Evolutionary conservation across 2,113 vertebrate genomes (phyloP).

Genomic region (Gavialis gangeticus): DNA sequence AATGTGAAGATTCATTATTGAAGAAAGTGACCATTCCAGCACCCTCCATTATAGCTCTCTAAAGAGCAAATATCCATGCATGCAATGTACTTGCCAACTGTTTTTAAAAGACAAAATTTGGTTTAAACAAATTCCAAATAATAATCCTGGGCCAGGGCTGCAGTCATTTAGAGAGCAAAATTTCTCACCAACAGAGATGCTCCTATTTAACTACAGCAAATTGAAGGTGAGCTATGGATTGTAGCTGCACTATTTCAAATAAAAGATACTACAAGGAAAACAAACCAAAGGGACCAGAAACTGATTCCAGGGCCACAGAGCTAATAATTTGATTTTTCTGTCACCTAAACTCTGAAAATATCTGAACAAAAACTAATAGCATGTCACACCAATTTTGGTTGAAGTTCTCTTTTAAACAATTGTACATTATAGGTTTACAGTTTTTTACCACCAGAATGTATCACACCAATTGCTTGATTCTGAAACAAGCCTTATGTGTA

Average conservation of each 20-base stretch:
- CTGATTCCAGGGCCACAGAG: background rate
- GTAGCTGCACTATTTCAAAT: slow-evolving; percentile 24
- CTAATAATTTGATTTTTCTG: slow-evolving; percentile 38
- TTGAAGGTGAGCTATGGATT: slow-evolving; percentile 14
- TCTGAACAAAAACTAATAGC: slow-evolving; percentile 42
- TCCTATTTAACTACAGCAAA: slow-evolving; percentile 34
- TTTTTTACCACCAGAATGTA: slow-evolving; percentile 49
- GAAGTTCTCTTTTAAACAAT: slow-evolving; percentile 57
- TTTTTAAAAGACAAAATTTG: background rate
- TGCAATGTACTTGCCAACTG: fast-evolving
- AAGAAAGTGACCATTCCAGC: background rate
- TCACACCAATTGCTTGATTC: slow-evolving; percentile 15
- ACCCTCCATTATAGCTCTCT: background rate
- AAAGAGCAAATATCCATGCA: background rate
- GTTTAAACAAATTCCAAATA: background rate
- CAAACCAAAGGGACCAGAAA: slow-evolving; percentile 28
- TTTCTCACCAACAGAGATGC: slow-evolving; percentile 37
- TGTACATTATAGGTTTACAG: slow-evolving; percentile 23
- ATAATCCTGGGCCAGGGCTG: background rate
- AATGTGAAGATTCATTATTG: background rate
- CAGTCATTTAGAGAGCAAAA: slow-evolving; percentile 20
- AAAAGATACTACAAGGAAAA: slow-evolving; percentile 4
- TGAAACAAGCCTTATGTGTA: slow-evolving; percentile 23
- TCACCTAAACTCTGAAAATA: slow-evolving; percentile 42
- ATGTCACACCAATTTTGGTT: slow-evolving; percentile 32